A percentile compares a stretch with the other conserved stretches of the same genome.
Evolutionary conservation across 2,888 invertebrate species (phyloP).

Genomic region (Lasioglossum figueresi): DNA sequence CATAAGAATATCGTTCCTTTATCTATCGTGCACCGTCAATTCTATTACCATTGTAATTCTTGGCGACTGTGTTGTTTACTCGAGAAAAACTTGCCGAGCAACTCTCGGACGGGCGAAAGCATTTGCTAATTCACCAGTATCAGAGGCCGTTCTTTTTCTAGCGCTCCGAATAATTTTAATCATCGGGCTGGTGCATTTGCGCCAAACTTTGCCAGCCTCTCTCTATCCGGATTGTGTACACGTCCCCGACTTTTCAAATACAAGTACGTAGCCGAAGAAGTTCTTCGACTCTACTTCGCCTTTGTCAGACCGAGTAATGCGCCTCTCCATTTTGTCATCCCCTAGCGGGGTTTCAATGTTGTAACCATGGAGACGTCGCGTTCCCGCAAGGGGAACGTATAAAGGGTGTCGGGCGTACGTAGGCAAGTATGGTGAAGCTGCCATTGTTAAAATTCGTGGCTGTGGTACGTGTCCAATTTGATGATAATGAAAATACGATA

Average conservation of each 20-base stretch:
- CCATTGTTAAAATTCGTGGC: conserved; percentile 77
- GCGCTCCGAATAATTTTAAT: conserved; percentile 47
- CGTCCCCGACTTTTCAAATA: conserved; percentile 60
- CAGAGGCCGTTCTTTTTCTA: not conserved
- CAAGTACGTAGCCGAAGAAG: conserved; percentile 56
- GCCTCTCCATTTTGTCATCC: conserved; percentile 83
- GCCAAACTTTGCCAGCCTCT: conserved; percentile 33
- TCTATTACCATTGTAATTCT: not conserved
- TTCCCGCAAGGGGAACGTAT: conserved; percentile 79
- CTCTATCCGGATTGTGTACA: conserved; percentile 20
- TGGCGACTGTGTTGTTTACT: not conserved
- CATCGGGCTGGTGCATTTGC: conserved; percentile 51
- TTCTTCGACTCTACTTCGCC: conserved; percentile 73
- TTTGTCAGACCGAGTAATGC: conserved; percentile 76
- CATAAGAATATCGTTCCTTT: not conserved
- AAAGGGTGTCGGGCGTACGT: conserved; percentile 77
- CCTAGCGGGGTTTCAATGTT: conserved; percentile 82
- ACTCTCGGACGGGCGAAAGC: not conserved
- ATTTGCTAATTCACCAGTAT: conserved; percentile 11
- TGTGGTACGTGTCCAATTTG: conserved; percentile 62
- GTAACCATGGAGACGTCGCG: conserved; percentile 83
- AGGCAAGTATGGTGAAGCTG: conserved; percentile 74
- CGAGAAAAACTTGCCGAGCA: not conserved
- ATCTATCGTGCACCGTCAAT: not conserved
- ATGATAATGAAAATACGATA: conserved; percentile 67